Percentiles rank a stretch among this genome's conserved stretches.
These are phyloP conservation scores for Anoplolepis gracilipes DNA, from an alignment of 1,140 invertebrate genomes.

Conservation along the genomic window DNA sequence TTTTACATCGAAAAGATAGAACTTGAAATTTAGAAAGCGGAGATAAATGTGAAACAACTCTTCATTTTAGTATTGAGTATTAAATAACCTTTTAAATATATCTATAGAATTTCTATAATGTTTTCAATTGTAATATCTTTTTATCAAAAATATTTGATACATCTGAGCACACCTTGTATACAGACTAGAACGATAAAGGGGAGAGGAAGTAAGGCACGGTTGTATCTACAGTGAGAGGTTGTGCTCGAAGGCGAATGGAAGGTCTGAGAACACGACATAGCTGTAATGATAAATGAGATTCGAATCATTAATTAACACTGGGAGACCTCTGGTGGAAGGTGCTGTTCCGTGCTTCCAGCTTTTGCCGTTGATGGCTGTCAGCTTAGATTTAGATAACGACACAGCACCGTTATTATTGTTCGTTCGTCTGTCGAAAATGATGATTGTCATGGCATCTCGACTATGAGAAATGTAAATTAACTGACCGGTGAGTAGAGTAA, in stretches of 20 bases:
- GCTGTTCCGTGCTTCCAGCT: constrained; percentile 46
- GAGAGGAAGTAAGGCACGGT: constrained; percentile 35
- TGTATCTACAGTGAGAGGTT: constrained; percentile 58
- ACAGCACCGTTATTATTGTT: constrained; percentile 33
- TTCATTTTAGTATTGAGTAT: not conserved
- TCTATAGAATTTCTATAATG: not conserved
- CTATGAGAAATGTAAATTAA: constrained; percentile 46
- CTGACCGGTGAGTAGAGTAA: not conserved
- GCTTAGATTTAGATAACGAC: constrained; percentile 58
- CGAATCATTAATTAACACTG: constrained; percentile 79
- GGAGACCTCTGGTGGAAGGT: constrained; percentile 19
- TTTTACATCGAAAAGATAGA: not conserved
- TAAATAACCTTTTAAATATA: not conserved
- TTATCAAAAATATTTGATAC: not conserved
- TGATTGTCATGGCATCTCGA: constrained; percentile 7
- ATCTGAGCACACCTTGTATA: constrained; percentile 34
- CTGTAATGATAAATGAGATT: constrained; percentile 80
- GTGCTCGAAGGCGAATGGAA: constrained; percentile 60
- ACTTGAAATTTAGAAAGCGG: not conserved
- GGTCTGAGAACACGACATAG: constrained; percentile 45
- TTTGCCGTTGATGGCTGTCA: constrained; percentile 50
- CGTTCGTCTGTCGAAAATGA: constrained; percentile 35
- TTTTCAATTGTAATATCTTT: not conserved
- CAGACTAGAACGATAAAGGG: constrained; percentile 30
- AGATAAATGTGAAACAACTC: not conserved